phyloP scores from a whole-genome alignment of 2,797 vertebrate genomes.

The Cichlasoma orientale region DNA sequence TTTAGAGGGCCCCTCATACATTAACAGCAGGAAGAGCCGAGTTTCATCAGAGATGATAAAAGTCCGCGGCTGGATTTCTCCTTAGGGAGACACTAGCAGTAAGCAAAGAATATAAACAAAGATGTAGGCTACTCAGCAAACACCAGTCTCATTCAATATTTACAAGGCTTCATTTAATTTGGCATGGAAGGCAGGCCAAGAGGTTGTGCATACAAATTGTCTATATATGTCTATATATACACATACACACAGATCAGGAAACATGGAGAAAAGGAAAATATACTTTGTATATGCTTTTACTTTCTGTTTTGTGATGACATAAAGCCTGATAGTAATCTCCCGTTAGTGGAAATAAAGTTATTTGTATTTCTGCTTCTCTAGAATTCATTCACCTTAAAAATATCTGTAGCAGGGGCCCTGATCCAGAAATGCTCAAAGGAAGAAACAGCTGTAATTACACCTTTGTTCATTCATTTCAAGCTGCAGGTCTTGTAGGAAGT shows the following conservation, averaged over 20 bases:
- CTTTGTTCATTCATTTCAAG: background rate
- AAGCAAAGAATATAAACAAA: conserved; percentile 57
- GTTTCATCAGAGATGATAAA: conserved; percentile 55
- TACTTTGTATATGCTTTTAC: background rate
- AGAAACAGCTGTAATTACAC: background rate
- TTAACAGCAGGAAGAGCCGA: conserved; percentile 49
- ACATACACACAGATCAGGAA: background rate
- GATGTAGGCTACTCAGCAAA: conserved; percentile 33
- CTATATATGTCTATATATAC: too few relatives aligned
- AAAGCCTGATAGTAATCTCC: background rate
- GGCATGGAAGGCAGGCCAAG: background rate
- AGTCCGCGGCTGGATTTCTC: conserved; percentile 57
- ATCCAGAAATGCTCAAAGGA: background rate
- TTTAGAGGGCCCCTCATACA: conserved; percentile 27
- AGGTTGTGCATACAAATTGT: conserved; percentile 2
- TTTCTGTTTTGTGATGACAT: background rate
- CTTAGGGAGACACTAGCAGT: conserved; percentile 61
- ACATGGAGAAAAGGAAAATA: background rate
- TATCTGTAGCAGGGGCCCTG: background rate
- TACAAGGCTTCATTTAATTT: conserved; percentile 52
- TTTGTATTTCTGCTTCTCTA: background rate
- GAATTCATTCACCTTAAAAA: background rate
- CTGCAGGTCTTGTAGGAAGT: background rate
- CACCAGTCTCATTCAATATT: conserved; percentile 68
- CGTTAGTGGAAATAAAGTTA: background rate